phyloP scores from a whole-genome alignment of 1,140 invertebrate species.

The Anastatus disparis region DNA sequence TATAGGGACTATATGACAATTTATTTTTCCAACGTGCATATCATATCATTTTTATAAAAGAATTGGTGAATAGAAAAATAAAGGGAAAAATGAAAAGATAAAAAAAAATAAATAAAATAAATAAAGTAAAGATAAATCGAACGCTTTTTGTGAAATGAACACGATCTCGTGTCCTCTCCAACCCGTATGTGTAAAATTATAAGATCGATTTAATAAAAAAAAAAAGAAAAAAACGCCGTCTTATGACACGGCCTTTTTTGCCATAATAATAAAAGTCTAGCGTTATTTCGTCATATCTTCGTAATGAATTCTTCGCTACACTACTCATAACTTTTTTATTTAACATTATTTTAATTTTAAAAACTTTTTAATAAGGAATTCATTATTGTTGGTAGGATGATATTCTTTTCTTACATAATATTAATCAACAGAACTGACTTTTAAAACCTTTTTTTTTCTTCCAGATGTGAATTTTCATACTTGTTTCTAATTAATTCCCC shows the following conservation, averaged over 20 bases:
- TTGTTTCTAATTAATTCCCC: slow-evolving; percentile 29
- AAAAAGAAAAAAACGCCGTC: not conserved
- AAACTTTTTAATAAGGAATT: not conserved
- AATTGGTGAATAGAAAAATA: slow-evolving; percentile 35
- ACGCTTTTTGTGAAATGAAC: slow-evolving; percentile 5
- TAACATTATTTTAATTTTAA: not conserved
- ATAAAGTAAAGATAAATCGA: not conserved
- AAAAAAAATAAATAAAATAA: slow-evolving; percentile 6
- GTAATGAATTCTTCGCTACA: not conserved
- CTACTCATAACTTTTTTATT: not conserved
- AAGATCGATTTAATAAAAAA: slow-evolving; percentile 20
- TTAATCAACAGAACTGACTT: slow-evolving; percentile 6
- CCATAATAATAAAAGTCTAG: slow-evolving; percentile 8
- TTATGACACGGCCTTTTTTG: not conserved
- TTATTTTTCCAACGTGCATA: slow-evolving; percentile 69
- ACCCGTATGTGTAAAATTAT: slow-evolving; percentile 29
- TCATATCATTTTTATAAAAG: slow-evolving; percentile 69
- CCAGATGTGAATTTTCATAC: slow-evolving; percentile 23
- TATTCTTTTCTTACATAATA: too few relatives aligned
- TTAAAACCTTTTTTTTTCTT: slow-evolving; percentile 16
- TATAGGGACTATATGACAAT: slow-evolving; percentile 64
- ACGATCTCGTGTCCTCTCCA: not conserved
- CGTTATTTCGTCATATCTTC: slow-evolving; percentile 22
- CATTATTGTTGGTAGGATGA: not conserved
- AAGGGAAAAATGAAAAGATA: slow-evolving; percentile 12